Base-by-base conservation (phyloP, 2,113 vertebrate species). In the Pseudorectes ferrugineus region DNA sequence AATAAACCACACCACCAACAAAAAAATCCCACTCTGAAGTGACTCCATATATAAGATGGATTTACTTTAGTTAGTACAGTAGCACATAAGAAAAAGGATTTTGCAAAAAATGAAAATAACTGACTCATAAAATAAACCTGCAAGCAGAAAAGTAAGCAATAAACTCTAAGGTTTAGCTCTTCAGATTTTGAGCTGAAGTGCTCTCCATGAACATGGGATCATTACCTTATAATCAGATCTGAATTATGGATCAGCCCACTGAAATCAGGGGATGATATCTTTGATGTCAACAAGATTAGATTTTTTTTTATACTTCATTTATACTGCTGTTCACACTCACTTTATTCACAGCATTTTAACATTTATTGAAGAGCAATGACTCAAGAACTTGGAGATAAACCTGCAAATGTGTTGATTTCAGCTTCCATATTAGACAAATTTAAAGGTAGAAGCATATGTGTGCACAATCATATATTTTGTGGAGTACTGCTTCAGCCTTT, bases 51-150 rank as follows among this genome's bases (percentile, higher is more conserved):
- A 85, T n/a, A 23, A 93, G 4, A 38, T 45, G 6, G 12, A 85
- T 81, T 90, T 94, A 78, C 46, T 93, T 92, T 61, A 58, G 19
- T 89, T 92, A 67, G 11, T 61, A 91, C 54, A 90, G 71, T 76
- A 74, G 62, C 46, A 73, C 33, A 70, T 66, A 59, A 89, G 33
- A 42, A 49, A 88, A 82, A 83, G 2, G 0, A 3, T 78, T 91
- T 58, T 62, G 42, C 11, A 55, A 42, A 74, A 88, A 84, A 61
- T 26, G 2, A 43, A 75, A 89, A 57, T 36, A 2, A 76, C 5
- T 65, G 12, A 17, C 4, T 68, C 26, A 62, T 54, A 86, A 86
- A 94, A 68, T n/a, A 77, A 93, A 74, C 6, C 4, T 73, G 35
- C 14, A 59, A 80, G 17, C 3, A 35, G 58, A 76, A 63, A 68